phyloP scores from a whole-genome alignment of 1,140 invertebrate genomes.

The Drosophila teissieri region DNA sequence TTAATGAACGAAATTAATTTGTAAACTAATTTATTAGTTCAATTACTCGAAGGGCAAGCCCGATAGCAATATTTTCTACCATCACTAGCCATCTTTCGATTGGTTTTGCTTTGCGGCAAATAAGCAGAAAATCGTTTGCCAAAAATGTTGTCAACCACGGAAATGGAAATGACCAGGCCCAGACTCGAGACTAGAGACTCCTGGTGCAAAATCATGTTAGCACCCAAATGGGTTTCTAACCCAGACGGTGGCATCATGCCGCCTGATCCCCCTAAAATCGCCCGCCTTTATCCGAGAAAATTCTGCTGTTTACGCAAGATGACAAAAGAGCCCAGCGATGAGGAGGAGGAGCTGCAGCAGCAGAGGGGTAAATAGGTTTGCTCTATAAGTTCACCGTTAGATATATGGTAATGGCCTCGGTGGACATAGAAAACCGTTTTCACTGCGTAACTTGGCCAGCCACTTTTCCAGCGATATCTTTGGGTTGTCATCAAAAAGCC shows the following conservation, averaged over 20 bases:
- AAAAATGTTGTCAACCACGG: slow-evolving; percentile 75
- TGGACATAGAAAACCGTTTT: slow-evolving; percentile 67
- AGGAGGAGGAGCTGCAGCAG: slow-evolving; percentile 12
- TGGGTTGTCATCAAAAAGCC: slow-evolving; percentile 71
- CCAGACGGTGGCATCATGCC: slow-evolving; percentile 26
- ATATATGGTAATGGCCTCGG: slow-evolving; percentile 71
- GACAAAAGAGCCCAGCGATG: slow-evolving; percentile 52
- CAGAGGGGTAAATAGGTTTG: slow-evolving; percentile 32
- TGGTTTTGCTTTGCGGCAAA: slow-evolving; percentile 68
- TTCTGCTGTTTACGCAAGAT: slow-evolving; percentile 71
- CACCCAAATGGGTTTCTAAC: slow-evolving; percentile 24
- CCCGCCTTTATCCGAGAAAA: slow-evolving; percentile 28
- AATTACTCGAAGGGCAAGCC: not conserved
- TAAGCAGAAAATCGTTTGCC: slow-evolving; percentile 81
- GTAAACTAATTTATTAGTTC: not conserved
- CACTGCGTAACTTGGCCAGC: slow-evolving; percentile 53
- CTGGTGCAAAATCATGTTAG: slow-evolving; percentile 49
- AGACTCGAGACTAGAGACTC: slow-evolving; percentile 33
- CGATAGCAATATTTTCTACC: not conserved
- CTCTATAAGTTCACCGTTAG: slow-evolving; percentile 60
- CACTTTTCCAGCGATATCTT: slow-evolving; percentile 67
- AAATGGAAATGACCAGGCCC: slow-evolving; percentile 76
- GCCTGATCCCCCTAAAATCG: slow-evolving; percentile 4
- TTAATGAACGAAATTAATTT: not conserved
- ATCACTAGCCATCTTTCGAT: slow-evolving; percentile 45